These are phyloP conservation scores for Salvelinus namaycush DNA, from an alignment of 2,113 vertebrate species.

Conservation along the genomic window DNA sequence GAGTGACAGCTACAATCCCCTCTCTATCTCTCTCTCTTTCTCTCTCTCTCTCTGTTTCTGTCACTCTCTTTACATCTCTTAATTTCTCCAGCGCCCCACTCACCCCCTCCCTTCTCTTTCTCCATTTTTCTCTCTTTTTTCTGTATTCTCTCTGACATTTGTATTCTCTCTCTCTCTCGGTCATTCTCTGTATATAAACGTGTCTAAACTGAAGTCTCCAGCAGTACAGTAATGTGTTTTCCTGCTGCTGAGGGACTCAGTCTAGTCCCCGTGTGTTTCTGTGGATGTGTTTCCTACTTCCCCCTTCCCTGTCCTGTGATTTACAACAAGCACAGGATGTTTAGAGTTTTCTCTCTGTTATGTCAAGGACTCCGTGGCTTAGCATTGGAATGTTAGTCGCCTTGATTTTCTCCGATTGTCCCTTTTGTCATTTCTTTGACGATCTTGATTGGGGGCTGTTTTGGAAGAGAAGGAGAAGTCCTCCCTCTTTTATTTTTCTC, in stretches of 20 bases:
- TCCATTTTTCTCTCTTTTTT: neutral
- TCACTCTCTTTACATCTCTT: conserved; percentile 18
- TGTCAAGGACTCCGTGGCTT: conserved; percentile 35
- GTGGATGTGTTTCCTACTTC: conserved; percentile 5
- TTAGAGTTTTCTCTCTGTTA: conserved; percentile 49
- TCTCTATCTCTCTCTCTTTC: conserved; percentile 34
- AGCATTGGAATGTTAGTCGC: conserved; percentile 10
- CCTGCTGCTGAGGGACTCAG: conserved; percentile 24
- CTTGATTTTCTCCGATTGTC: conserved; percentile 37
- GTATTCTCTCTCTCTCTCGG: conserved; percentile 14
- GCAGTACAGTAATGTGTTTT: conserved; percentile 30
- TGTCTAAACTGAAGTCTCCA: conserved; percentile 25
- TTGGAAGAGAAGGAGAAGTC: conserved; percentile 63
- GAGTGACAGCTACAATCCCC: conserved; percentile 63
- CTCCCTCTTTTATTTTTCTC: conserved; percentile 22
- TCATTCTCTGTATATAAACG: conserved; percentile 4
- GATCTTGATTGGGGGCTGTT: conserved; percentile 55
- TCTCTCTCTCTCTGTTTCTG: neutral
- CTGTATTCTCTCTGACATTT: conserved; percentile 6
- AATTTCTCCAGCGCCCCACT: conserved; percentile 14
- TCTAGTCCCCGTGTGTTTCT: conserved; percentile 15
- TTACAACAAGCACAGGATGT: conserved; percentile 54
- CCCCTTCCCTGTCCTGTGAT: conserved; percentile 35
- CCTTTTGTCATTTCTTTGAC: conserved; percentile 24
- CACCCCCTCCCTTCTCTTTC: conserved; percentile 24